Percentiles rank a stretch among this genome's conserved stretches.
These are phyloP conservation scores for Antheraea mylitta DNA, from an alignment of 1,140 invertebrate genomes.

Conservation along the genomic window DNA sequence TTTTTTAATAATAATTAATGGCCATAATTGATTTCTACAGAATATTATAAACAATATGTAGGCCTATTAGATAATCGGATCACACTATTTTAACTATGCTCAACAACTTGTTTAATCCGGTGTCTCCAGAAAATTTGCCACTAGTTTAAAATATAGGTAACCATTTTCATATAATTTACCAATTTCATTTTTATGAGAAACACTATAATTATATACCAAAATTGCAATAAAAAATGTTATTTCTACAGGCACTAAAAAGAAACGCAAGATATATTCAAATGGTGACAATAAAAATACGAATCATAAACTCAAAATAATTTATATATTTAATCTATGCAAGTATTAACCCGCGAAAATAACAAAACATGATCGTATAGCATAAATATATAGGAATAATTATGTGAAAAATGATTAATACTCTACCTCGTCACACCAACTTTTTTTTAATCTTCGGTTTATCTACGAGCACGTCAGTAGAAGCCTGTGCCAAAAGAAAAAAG, in stretches of 20 bases:
- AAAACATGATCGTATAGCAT: no score
- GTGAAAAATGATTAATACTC: neutral
- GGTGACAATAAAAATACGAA: neutral
- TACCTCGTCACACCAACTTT: neutral
- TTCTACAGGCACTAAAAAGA: neutral
- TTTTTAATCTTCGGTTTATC: neutral
- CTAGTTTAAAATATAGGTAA: no score
- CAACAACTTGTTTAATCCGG: no score
- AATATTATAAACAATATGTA: no score
- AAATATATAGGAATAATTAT: neutral
- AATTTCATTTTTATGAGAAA: no score
- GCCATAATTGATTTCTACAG: no score
- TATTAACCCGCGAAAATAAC: no score
- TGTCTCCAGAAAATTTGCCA: no score
- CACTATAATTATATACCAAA: neutral
- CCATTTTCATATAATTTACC: no score
- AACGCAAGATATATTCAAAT: neutral
- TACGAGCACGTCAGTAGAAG: conserved; percentile 35
- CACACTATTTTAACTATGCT: no score
- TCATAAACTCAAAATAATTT: neutral
- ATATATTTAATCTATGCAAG: neutral
- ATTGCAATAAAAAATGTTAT: neutral
- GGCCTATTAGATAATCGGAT: no score
- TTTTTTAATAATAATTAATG: no score
- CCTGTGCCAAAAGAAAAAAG: conserved; percentile 36